Evolutionary conservation across 2,888 invertebrate genomes (phyloP), one percentile per base, ranked within the genome.

Genomic region (Sphaerophoria rueppellii): DNA sequence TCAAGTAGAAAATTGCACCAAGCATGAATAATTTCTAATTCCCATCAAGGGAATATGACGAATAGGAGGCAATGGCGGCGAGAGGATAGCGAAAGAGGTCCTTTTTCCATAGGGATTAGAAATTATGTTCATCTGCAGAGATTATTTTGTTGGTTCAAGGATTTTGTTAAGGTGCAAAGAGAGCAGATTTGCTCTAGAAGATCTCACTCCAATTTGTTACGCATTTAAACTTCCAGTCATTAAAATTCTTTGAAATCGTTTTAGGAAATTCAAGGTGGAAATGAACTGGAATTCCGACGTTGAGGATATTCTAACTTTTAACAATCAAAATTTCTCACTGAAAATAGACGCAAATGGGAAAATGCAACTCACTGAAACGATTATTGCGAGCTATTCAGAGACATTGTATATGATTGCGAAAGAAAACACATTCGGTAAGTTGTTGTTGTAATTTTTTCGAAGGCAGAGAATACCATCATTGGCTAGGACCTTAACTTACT

Each of bases 1-100:
- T 88, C 88, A 89, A 88, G 88, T 88, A 88, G 88, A 89, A 88
- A 89, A 88, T 89, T 89, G 88, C 81, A 85, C 63, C 24, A 81
- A 77, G 73, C 63, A 82, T 54, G 52, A 75, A 83, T 52, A 43
- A 46, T 46, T 24, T 43, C 43, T 60, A 24, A 75, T 69, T 11
- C 76, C 16, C 71, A 67, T 61, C 24, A 50, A 11, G 24, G 4
- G 43, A 52, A 37, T 37, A 40, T 6, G 7, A 9, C 6, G 37
- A 35, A 46, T 50, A 14, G 24, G 54, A 54, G 40, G 34, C 11
- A 55, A 7, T 46, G 16, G 37, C 16, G 12, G 11, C 6, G 7
- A 12, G 54, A 24, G 16, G 60, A 4, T 6, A 9, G 50, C 50
- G 7, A 52, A n/a, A n/a, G n/a, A n/a, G n/a, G n/a, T 16, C 6